Percentiles rank a stretch among this genome's conserved stretches.
Conservation (phyloP, 2,797 vertebrate species). For the Enteromius radiatus region DNA sequence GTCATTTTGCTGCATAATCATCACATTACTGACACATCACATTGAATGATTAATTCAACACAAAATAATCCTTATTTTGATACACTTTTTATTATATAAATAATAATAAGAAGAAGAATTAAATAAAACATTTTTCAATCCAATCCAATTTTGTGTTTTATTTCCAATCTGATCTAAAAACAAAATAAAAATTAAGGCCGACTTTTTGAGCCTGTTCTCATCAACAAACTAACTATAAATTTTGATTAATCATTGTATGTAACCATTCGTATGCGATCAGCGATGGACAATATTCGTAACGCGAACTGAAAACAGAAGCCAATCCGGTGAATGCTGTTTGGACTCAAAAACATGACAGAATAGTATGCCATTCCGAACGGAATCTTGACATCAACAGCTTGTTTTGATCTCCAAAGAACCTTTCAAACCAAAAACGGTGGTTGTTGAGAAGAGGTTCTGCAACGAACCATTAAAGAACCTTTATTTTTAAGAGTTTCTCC, state of each 20-base stretch:
- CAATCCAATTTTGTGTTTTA: background rate
- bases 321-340: background rate
- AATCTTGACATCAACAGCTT: background rate
- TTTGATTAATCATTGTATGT: background rate
- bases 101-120: background rate
- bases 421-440: background rate
- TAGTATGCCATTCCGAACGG: background rate
- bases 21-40: background rate
- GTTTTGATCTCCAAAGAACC: background rate
- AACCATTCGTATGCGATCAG: background rate
- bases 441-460: slow-evolving; percentile 4
- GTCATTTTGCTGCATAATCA: background rate
- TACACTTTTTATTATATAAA: background rate
- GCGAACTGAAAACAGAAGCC: background rate
- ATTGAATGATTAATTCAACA: background rate
- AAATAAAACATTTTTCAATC: background rate
- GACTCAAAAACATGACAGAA: no score
- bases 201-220: background rate
- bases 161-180: background rate
- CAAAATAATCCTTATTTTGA: background rate
- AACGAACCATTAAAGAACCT: slow-evolving; percentile 16
- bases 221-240: background rate
- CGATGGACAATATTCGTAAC: background rate
- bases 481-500: slow-evolving; percentile 32
- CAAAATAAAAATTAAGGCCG: no score